Conservation (phyloP, 2,113 vertebrate species). For the Onychostruthus taczanowskii region DNA sequence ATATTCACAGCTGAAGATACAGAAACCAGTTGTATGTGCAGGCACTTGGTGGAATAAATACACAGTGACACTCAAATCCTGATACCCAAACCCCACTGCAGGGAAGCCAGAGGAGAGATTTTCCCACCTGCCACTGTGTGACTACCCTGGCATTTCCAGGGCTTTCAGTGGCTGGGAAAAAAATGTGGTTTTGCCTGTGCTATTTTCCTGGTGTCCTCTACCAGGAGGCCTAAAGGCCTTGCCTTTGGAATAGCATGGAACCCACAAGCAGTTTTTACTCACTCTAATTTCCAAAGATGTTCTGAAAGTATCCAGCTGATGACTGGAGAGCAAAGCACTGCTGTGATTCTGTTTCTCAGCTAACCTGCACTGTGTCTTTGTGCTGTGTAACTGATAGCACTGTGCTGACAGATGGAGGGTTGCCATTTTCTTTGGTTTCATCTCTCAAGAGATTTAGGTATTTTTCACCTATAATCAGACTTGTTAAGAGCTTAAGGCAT, state of each 20-base stretch:
- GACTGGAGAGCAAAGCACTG: neutral
- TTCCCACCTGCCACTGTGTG: neutral
- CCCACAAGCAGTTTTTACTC: neutral
- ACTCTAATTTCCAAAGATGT: neutral
- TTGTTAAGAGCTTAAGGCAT: neutral
- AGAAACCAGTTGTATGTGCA: neutral
- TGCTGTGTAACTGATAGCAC: neutral
- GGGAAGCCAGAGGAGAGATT: neutral
- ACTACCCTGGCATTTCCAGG: neutral
- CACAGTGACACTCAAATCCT: neutral
- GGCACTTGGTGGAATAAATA: constrained; percentile 32
- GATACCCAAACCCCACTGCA: neutral
- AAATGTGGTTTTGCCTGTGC: neutral
- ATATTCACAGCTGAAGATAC: neutral
- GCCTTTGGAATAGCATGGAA: neutral
- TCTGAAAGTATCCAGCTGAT: neutral
- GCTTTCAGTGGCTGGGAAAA: neutral
- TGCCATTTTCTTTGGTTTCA: neutral
- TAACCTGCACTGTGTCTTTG: neutral
- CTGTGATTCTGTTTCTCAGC: neutral
- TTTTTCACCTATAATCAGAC: neutral
- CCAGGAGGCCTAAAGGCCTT: neutral
- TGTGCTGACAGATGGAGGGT: neutral
- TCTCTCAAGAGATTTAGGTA: neutral
- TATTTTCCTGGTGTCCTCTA: neutral